Base-by-base conservation (phyloP, 2,797 vertebrate species). In the Enteromius argenteus region DNA sequence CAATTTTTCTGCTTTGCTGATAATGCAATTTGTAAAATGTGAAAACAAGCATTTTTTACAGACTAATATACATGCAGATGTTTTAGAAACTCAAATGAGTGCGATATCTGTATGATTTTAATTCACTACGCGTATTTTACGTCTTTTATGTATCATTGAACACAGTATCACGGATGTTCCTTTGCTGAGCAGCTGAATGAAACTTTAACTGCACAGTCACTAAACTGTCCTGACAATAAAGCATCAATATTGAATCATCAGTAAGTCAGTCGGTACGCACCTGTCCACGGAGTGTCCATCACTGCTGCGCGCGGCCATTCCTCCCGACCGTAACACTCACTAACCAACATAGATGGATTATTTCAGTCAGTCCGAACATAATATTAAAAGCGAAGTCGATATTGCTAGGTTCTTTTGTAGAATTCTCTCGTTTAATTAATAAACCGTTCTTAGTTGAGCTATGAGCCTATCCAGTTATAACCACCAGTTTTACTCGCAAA, bases 211-310 rank as follows among this genome's bases (percentile, higher is more conserved):
- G 23, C 73, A 58, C 3, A 53, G 10, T 8, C 67, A 6, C 15
- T 15, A 19, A 30, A 23, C 7, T 46, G 53, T 62, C 23, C 9
- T 71, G 66, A 17, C 17, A 27, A 37, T 23, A 37, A 72, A 39
- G 21, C 30, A 15, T 27, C 0, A 3, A 14, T 27, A 27, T 68
- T 1, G 32, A 37, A 49, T 62, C 11, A 35, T 44, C 42, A 44
- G 11, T 0, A 1, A 19, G n/a, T 79, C 8, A n/a, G 15, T 81
- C 4, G 13, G 3, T 32, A 87, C 88, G 88, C 86, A 89, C 88
- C 88, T 89, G 86, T 84, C 84, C 39, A 64, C 10, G 81, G 69
- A 77, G 39, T 72, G 35, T 76, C 81, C 84, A 89, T 85, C 51
- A 72, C 58, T 75, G 37, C 23, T 32, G 58, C 72, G 56, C 62